Evolutionary conservation across 2,113 vertebrate species (phyloP).

Genomic region (Anguilla japonica): DNA sequence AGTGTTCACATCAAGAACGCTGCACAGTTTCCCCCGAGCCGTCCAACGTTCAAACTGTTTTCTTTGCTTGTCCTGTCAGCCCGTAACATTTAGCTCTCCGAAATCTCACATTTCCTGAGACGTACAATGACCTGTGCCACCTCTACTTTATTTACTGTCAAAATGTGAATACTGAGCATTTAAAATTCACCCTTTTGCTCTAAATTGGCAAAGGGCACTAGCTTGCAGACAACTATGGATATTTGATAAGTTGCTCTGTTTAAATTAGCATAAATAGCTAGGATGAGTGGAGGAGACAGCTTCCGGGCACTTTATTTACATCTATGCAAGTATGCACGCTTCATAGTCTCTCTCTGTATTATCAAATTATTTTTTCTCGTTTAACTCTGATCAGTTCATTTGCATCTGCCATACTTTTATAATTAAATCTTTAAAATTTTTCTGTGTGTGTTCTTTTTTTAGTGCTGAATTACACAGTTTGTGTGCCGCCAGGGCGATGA

Average conservation of each 20-base stretch:
- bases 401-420: neutral
- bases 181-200: neutral
- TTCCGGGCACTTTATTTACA: neutral
- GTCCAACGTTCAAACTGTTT: neutral
- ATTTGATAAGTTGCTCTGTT: constrained; percentile 1
- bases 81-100: neutral
- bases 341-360: neutral
- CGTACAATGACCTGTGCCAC: neutral
- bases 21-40: neutral
- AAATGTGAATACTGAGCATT: constrained; percentile 2
- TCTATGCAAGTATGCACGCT: neutral
- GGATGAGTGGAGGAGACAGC: neutral
- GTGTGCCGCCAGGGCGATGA: neutral
- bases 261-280: neutral
- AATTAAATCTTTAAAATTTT: neutral
- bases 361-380: neutral
- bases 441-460: neutral
- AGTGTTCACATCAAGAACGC: neutral
- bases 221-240: neutral
- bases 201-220: constrained; percentile 7
- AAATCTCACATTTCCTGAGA: neutral
- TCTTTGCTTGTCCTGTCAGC: neutral
- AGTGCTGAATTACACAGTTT: neutral
- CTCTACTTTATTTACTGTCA: constrained; percentile 2
- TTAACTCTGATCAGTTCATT: constrained; percentile 1